These are phyloP conservation scores for Eclectus roratus DNA, from an alignment of 2,113 vertebrate species.

Conservation along the genomic window DNA sequence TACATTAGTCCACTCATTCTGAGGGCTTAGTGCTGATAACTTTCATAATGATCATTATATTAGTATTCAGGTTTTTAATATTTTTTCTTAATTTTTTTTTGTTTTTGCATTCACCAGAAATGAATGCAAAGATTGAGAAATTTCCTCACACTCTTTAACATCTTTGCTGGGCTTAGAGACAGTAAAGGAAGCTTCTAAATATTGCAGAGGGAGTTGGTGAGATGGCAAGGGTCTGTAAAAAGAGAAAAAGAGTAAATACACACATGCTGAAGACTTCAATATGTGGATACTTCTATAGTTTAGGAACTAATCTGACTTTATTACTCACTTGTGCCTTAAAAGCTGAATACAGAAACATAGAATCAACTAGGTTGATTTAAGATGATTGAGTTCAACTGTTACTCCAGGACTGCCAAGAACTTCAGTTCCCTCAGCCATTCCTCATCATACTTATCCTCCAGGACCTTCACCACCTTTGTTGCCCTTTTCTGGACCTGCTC, in stretches of 20 bases:
- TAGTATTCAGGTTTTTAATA: neutral
- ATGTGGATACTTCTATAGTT: neutral
- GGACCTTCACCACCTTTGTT: neutral
- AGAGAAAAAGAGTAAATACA: neutral
- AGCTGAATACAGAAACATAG: neutral
- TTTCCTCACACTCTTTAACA: neutral
- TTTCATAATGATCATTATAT: neutral
- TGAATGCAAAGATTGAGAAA: neutral
- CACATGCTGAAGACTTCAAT: accelerated
- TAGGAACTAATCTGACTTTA: neutral
- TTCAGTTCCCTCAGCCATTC: neutral
- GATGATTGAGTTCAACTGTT: neutral
- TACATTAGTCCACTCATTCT: neutral
- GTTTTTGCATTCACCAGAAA: neutral
- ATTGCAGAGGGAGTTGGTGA: neutral
- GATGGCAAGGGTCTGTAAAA: neutral
- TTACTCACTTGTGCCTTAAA: neutral
- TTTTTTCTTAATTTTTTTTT: too few species aligned
- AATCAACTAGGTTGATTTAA: neutral
- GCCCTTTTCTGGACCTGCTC: neutral
- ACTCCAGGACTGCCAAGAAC: neutral
- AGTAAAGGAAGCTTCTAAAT: neutral
- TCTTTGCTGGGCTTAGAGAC: neutral
- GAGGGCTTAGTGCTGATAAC: neutral
- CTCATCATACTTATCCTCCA: neutral